Percentiles rank a stretch among this genome's conserved stretches.
Evolutionary conservation across 2,113 vertebrate species (phyloP).

Genomic region (Tragelaphus scriptus): DNA sequence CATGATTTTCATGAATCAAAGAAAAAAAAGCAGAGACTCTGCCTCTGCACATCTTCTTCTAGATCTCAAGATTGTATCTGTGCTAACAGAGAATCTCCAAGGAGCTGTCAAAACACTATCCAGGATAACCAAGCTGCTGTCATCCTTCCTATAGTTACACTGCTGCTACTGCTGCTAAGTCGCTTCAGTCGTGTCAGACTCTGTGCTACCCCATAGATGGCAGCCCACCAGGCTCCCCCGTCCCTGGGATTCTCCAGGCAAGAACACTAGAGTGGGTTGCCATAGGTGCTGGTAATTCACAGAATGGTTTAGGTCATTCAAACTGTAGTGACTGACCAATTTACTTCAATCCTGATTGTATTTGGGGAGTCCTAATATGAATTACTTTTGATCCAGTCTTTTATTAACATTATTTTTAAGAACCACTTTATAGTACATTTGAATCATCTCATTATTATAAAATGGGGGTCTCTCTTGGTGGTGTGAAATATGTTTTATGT

Average conservation of each 20-base stretch:
- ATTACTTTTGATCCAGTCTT: not conserved
- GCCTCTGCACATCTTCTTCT: not conserved
- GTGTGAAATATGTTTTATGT: not conserved
- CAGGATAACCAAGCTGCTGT: no score
- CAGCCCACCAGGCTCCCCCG: no score
- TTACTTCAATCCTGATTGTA: not conserved
- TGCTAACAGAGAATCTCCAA: not conserved
- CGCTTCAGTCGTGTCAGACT: no score
- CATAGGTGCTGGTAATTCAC: not conserved
- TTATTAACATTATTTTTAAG: not conserved
- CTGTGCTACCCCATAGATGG: no score
- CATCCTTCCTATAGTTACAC: not conserved
- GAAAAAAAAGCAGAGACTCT: not conserved
- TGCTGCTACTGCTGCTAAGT: not conserved
- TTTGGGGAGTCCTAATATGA: not conserved
- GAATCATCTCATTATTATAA: not conserved
- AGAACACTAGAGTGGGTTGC: no score
- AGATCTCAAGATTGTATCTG: not conserved
- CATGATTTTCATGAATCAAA: not conserved
- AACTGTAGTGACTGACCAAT: not conserved
- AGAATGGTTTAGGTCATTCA: not conserved
- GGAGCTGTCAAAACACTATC: not conserved
- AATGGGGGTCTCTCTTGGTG: not conserved
- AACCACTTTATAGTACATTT: not conserved
- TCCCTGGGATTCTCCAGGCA: no score